These are phyloP conservation scores for Tuberolachnus salignus DNA, from an alignment of 2,888 invertebrate species.

Conservation along the genomic window DNA sequence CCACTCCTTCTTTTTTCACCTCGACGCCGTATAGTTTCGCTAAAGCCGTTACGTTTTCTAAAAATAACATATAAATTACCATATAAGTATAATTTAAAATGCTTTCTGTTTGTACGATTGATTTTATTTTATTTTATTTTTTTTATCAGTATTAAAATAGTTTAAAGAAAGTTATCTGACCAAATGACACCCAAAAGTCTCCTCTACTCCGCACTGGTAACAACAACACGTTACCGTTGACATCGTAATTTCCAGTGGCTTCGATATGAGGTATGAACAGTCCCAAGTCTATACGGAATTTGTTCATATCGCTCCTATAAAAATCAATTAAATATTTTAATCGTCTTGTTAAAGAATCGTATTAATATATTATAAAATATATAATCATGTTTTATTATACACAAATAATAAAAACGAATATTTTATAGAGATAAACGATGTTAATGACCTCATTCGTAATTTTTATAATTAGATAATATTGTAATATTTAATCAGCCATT, in stretches of 20 bases:
- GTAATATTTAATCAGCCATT: conserved; percentile 4
- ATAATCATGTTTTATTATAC: not conserved
- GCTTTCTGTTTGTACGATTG: no score
- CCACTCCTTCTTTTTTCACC: conserved; percentile 67
- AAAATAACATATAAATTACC: conserved; percentile 38
- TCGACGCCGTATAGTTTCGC: conserved; percentile 76
- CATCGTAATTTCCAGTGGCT: conserved; percentile 77
- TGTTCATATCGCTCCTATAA: conserved; percentile 60
- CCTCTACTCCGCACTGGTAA: conserved; percentile 80
- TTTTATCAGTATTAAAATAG: not conserved
- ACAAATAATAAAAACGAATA: not conserved
- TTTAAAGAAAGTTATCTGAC: conserved; percentile 64
- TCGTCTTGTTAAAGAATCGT: not conserved
- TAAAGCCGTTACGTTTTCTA: conserved; percentile 75
- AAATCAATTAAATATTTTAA: conserved; percentile 35
- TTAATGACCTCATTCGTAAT: conserved; percentile 20
- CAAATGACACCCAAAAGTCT: conserved; percentile 80
- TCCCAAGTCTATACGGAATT: conserved; percentile 59
- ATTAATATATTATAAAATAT: not conserved
- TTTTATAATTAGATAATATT: conserved; percentile 12
- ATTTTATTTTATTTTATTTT: no score
- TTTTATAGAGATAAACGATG: not conserved
- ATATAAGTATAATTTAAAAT: no score
- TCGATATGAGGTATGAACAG: conserved; percentile 72
- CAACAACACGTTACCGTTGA: conserved; percentile 76